Percentiles rank a stretch among this genome's conserved stretches.
These are phyloP conservation scores for Pristionchus exspectatus DNA, from an alignment of 2,888 invertebrate genomes.

Conservation along the genomic window DNA sequence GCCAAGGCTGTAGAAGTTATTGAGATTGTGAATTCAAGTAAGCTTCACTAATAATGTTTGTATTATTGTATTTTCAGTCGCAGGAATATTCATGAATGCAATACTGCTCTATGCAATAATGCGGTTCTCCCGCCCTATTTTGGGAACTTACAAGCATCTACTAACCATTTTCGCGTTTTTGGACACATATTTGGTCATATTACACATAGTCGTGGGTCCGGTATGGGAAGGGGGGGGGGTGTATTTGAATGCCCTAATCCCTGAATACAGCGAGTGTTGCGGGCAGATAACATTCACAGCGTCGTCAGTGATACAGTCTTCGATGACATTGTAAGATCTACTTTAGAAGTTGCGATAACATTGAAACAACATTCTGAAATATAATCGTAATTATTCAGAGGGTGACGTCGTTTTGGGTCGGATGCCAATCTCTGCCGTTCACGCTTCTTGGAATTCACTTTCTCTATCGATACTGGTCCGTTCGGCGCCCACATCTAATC, in stretches of 20 bases:
- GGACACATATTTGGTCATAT: not conserved
- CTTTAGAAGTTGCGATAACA: no score
- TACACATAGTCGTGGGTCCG: not conserved
- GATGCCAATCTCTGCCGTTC: not conserved
- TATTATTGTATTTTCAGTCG: not conserved
- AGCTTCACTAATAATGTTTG: not conserved
- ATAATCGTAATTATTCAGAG: not conserved
- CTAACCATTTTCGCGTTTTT: not conserved
- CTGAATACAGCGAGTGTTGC: not conserved
- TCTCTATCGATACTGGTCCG: conserved; percentile 22
- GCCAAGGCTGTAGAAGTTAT: not conserved
- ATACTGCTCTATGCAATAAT: not conserved
- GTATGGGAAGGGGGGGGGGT: no score
- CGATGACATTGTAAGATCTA: not conserved
- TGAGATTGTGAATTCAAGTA: not conserved
- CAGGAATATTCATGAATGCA: not conserved
- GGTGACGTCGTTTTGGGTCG: not conserved
- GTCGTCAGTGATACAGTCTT: not conserved
- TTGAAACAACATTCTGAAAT: no score
- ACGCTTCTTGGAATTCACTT: not conserved
- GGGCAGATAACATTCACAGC: not conserved
- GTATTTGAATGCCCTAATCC: not conserved
- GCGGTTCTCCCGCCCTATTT: not conserved
- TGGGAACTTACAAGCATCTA: not conserved
- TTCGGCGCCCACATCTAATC: not conserved